Conservation (phyloP, 1,140 invertebrate genomes). For the Eupristina koningsbergeri region DNA sequence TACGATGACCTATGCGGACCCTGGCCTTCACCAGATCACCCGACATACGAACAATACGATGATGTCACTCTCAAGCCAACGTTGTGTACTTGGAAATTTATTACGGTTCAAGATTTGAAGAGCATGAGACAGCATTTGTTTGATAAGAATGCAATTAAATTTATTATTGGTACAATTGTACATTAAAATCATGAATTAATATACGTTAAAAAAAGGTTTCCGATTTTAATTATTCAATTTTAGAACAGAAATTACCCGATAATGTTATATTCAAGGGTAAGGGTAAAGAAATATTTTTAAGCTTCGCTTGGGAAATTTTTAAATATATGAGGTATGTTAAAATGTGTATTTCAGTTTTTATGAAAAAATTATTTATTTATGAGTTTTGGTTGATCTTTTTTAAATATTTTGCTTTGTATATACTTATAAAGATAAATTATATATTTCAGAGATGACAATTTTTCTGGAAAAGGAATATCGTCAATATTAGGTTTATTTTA, state of each 20-base stretch:
- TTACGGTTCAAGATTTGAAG: slow-evolving; percentile 54
- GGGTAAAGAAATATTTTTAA: slow-evolving; percentile 56
- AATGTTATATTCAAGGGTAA: slow-evolving; percentile 37
- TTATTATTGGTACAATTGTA: slow-evolving; percentile 58
- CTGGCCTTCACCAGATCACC: slow-evolving; percentile 55
- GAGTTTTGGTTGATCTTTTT: slow-evolving; percentile 29
- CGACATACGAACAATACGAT: slow-evolving; percentile 48
- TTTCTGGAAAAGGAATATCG: slow-evolving; percentile 60
- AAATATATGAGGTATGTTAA: slow-evolving; percentile 58
- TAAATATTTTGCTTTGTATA: slow-evolving; percentile 37
- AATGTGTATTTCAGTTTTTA: slow-evolving; percentile 35
- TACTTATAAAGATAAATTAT: slow-evolving; percentile 32
- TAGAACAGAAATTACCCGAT: slow-evolving; percentile 56
- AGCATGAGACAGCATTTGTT: slow-evolving; percentile 56
- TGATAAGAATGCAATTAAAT: slow-evolving; percentile 52
- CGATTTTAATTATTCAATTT: slow-evolving; percentile 46
- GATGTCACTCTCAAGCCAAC: slow-evolving; percentile 45
- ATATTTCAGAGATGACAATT: slow-evolving; percentile 60
- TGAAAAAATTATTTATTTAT: slow-evolving; percentile 36
- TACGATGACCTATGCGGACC: slow-evolving; percentile 61
- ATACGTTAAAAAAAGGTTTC: slow-evolving; percentile 38
- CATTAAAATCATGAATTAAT: slow-evolving; percentile 47
- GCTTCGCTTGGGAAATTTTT: slow-evolving; percentile 61
- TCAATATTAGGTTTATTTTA: slow-evolving; percentile 61
- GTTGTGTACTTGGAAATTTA: slow-evolving; percentile 59